Conservation (phyloP, 2,888 invertebrate species). For the Ptilodon capucinus region DNA sequence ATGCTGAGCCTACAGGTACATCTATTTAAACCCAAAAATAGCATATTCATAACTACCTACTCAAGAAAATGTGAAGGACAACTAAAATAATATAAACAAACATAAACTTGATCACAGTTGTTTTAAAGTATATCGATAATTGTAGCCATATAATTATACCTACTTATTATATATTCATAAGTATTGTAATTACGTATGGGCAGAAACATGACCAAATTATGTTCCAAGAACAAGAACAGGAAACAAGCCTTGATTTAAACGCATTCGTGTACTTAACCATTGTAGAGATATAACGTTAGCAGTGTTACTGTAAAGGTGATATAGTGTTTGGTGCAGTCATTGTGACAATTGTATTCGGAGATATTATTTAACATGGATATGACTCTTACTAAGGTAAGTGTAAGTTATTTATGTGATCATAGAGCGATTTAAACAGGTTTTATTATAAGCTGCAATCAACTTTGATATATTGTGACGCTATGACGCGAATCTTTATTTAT, state of each 20-base stretch:
- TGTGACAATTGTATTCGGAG: not conserved
- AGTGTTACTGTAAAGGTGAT: not conserved
- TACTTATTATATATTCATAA: not conserved
- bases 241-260: conserved; percentile 16
- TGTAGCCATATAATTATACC: not conserved
- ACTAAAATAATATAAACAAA: not conserved
- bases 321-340: not conserved
- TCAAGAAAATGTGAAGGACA: no score
- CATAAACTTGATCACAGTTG: not conserved
- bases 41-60: no score
- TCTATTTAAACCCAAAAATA: no score
- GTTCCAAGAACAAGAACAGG: conserved; percentile 26
- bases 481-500: no score
- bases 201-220: conserved; percentile 14
- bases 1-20: no score
- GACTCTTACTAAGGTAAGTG: conserved; percentile 13
- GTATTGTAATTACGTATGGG: conserved; percentile 7
- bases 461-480: no score
- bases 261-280: conserved; percentile 19
- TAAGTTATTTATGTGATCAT: not conserved
- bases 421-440: not conserved
- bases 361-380: conserved; percentile 9
- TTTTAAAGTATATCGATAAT: not conserved
- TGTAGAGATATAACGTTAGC: conserved; percentile 11
- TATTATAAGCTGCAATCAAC: no score